These are phyloP conservation scores for Macropis europaea DNA, from an alignment of 2,888 invertebrate species.

Conservation along the genomic window DNA sequence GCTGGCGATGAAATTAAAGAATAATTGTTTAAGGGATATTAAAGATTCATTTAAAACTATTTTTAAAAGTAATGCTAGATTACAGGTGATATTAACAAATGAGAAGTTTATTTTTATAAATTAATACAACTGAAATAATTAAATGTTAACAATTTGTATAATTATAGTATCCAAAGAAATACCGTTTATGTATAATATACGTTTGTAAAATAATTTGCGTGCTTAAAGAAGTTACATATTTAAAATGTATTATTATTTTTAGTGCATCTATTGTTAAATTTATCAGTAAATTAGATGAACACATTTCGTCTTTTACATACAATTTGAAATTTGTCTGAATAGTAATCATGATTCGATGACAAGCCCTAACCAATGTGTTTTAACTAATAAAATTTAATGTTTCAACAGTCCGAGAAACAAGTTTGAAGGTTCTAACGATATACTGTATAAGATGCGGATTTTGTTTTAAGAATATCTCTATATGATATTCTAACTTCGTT, in stretches of 20 bases:
- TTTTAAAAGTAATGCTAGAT: neutral
- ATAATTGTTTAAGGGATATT: too few species aligned
- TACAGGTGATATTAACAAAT: neutral
- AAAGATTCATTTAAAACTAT: too few species aligned
- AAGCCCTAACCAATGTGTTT: constrained; percentile 18
- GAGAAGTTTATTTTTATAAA: neutral
- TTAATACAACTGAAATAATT: neutral
- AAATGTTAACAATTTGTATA: neutral
- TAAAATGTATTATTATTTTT: neutral
- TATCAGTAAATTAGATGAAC: neutral
- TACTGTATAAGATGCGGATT: constrained; percentile 18
- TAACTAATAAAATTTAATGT: constrained; percentile 6
- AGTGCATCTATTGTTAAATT: neutral
- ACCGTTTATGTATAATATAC: too few species aligned
- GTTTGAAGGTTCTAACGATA: neutral
- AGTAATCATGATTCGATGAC: constrained; percentile 9
- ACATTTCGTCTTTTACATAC: neutral
- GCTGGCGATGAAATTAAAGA: too few species aligned
- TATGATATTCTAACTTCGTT: constrained; percentile 17
- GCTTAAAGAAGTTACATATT: neutral
- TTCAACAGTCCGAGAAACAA: constrained; percentile 8
- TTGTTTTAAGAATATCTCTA: constrained; percentile 18
- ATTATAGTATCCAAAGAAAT: too few species aligned
- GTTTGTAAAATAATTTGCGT: too few species aligned
- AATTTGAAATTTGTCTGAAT: neutral